Evolutionary conservation across 2,888 invertebrate species (phyloP).

Genomic region (Lasioglossum villosulum): DNA sequence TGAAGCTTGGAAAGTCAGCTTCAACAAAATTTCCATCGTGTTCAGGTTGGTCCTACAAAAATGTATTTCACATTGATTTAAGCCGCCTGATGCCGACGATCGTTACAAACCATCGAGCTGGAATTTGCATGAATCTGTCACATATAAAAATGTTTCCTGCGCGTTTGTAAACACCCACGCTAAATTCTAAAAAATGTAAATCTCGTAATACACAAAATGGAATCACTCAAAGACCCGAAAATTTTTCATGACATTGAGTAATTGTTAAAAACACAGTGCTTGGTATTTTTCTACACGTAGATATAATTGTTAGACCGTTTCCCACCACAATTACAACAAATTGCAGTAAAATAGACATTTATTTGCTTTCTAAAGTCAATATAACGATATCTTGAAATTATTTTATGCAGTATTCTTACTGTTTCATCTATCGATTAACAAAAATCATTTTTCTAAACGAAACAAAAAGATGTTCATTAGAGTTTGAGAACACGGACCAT

Average conservation of each 20-base stretch:
- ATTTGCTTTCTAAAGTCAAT: neutral
- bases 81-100: neutral
- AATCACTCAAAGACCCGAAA: neutral
- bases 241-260: neutral
- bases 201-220: neutral
- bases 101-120: neutral
- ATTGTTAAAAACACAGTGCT: neutral
- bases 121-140: neutral
- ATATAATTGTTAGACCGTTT: neutral
- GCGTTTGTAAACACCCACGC: neutral
- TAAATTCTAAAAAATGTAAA: neutral
- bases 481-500: neutral
- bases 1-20: neutral
- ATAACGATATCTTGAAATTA: neutral
- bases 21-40: neutral
- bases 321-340: neutral
- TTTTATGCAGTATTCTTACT: neutral
- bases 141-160: neutral
- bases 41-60: neutral
- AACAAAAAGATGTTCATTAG: neutral
- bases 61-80: neutral
- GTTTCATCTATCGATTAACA: neutral
- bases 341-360: neutral
- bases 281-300: no score
- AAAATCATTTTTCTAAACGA: neutral